A percentile compares a stretch with the other conserved stretches of the same genome.
phyloP scores from a whole-genome alignment of 1,140 invertebrate species.

The Notospermus geniculatus region DNA sequence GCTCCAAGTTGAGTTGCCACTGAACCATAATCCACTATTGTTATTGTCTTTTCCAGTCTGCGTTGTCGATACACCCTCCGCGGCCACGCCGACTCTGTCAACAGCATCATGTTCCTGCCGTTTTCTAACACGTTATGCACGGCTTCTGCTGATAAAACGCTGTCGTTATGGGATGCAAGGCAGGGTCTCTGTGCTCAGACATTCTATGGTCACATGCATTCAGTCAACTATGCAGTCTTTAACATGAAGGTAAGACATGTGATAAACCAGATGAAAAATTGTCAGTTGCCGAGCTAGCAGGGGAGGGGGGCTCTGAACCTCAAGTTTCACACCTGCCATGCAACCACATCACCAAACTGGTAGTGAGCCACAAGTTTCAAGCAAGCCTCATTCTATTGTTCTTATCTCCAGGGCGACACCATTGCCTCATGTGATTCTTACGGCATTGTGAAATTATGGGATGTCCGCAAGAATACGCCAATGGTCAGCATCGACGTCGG shows the following conservation, averaged over 20 bases:
- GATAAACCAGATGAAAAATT: no score
- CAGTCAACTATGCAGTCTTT: slow-evolving; percentile 52
- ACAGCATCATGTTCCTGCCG: slow-evolving; percentile 53
- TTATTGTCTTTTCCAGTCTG: slow-evolving; percentile 28
- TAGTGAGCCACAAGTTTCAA: no score
- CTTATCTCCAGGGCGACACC: slow-evolving; percentile 47
- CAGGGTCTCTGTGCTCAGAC: slow-evolving; percentile 55
- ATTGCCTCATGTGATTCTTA: slow-evolving; percentile 56
- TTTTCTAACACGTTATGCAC: slow-evolving; percentile 54
- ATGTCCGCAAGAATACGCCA: slow-evolving; percentile 48
- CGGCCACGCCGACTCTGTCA: slow-evolving; percentile 56
- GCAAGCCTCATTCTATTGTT: no score
- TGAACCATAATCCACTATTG: not conserved
- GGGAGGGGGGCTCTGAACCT: no score
- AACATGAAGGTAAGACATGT: slow-evolving; percentile 50
- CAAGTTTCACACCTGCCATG: no score
- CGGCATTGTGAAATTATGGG: slow-evolving; percentile 56
- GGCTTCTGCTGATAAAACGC: slow-evolving; percentile 55
- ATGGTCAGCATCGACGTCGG: slow-evolving; percentile 51
- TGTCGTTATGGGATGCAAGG: slow-evolving; percentile 56
- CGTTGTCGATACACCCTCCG: slow-evolving; percentile 52
- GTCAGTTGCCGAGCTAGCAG: no score
- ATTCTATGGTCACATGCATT: slow-evolving; percentile 55
- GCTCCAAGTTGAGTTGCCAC: no score
- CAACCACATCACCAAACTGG: no score